phyloP scores from a whole-genome alignment of 2,797 vertebrate genomes.

The Lophius americanus region DNA sequence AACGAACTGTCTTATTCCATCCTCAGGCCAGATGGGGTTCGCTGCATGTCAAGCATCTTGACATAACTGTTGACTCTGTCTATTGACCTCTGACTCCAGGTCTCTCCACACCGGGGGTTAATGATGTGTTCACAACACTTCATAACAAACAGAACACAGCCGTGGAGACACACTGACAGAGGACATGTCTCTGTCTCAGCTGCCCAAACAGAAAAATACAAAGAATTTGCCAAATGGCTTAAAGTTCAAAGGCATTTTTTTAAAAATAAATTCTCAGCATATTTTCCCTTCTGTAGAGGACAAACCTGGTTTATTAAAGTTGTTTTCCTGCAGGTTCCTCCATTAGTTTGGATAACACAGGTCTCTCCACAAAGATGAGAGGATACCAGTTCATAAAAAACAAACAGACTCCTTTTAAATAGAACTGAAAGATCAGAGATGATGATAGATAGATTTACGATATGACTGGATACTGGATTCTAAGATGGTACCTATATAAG shows the following conservation, averaged over 20 bases:
- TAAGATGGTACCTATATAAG: too few relatives aligned
- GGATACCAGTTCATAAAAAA: too few relatives aligned
- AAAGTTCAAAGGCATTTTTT: neutral
- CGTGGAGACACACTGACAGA: conserved; percentile 15
- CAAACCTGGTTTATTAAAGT: neutral
- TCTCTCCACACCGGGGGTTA: conserved; percentile 73
- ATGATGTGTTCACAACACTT: conserved; percentile 80
- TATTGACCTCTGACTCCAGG: conserved; percentile 81
- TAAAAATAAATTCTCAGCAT: neutral
- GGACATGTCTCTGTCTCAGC: conserved; percentile 12
- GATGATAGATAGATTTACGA: too few relatives aligned
- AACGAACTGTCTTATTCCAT: conserved; percentile 65
- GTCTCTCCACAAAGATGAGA: too few relatives aligned
- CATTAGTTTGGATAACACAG: neutral
- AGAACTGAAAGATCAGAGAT: too few relatives aligned
- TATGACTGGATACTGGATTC: too few relatives aligned
- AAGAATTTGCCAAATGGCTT: neutral
- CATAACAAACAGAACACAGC: conserved; percentile 59
- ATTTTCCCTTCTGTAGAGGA: neutral
- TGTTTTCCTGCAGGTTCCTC: neutral
- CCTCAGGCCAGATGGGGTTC: conserved; percentile 78
- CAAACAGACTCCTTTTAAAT: too few relatives aligned
- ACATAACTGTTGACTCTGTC: conserved; percentile 80
- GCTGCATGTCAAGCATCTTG: conserved; percentile 73
- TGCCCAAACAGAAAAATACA: neutral